These are phyloP conservation scores for Gallinago nigripennis DNA, from an alignment of 2,797 vertebrate genomes.

Conservation along the genomic window DNA sequence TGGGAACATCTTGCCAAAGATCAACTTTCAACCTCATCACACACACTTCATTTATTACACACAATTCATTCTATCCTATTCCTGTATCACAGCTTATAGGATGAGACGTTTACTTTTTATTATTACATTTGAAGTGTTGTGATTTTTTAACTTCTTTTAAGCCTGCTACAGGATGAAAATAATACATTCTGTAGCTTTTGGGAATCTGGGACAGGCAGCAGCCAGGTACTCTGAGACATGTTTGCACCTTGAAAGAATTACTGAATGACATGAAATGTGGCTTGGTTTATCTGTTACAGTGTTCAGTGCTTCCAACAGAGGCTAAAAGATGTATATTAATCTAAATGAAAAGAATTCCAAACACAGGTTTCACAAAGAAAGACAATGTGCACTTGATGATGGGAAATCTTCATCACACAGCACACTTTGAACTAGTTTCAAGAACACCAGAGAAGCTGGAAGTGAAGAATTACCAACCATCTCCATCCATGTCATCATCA, in stretches of 20 bases:
- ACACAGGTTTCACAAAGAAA: not conserved
- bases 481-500: slow-evolving; percentile 97
- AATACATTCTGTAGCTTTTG: not conserved
- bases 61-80: not conserved
- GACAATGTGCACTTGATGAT: not conserved
- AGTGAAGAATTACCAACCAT: slow-evolving; percentile 80
- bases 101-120: not conserved
- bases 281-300: not conserved
- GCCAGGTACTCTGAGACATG: not conserved
- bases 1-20: not conserved
- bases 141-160: not conserved
- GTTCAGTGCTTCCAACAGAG: not conserved
- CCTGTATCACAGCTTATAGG: not conserved
- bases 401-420: not conserved
- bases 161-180: not conserved
- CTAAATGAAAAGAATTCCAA: not conserved
- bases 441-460: not conserved
- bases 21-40: not conserved
- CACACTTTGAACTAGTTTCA: not conserved
- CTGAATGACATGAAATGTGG: not conserved
- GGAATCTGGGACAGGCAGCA: not conserved
- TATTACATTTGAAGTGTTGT: not conserved
- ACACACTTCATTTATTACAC: not conserved
- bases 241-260: not conserved
- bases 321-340: not conserved